Base-by-base conservation (phyloP, 37 sponge, comb jelly and placozoan genomes). In the Beroe ovata region DNA sequence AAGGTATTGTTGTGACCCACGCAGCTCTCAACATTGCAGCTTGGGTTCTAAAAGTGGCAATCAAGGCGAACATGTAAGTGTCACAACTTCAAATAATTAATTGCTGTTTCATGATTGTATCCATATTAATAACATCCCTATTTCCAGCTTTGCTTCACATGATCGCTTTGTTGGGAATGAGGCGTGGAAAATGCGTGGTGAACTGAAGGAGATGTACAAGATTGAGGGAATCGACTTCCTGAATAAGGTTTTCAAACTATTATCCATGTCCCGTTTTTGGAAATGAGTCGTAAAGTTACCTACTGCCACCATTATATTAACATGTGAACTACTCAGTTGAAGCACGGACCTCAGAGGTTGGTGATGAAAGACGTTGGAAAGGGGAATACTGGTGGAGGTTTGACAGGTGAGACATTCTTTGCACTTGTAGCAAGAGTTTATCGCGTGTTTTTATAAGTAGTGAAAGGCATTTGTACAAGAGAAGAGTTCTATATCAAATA, bases 321-420 rank as follows among this genome's bases (percentile, higher is more conserved):
- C 59, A 16, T 58, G 11, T 58, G 11, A 11, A 19, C 16, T 58
- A 11, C 16, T 66, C 69, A 66, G 69, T 33, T 66, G 30, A 66
- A 66, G 36, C 2, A 66, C 1, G 16, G 69, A 6, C 36, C 11
- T 4, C 63, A 62, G 63, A 62, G 6, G 36, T 2, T 66, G 1
- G 36, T 32, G 2, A 19, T 66, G 36, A 66, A 66, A 18, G 36
- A 66, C 16, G 69, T 66, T 66, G 69, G 69, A 34, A 25, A 34
- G 14, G 36, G 36, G 6, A 66, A 66, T 30, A 66, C 69, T 8
- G 69, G 69, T 18, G 36, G 69, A 14, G 69, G 69, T 18, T 0
- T 16, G 8, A 33, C 36, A 6, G 69, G 69, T 66, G 8, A 33
- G 3, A 1, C 29, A 29, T 32, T 66, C n/a, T n/a, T n/a, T n/a